Conservation (phyloP, 1,140 invertebrate genomes). For the Scaptomyza hsui region DNA sequence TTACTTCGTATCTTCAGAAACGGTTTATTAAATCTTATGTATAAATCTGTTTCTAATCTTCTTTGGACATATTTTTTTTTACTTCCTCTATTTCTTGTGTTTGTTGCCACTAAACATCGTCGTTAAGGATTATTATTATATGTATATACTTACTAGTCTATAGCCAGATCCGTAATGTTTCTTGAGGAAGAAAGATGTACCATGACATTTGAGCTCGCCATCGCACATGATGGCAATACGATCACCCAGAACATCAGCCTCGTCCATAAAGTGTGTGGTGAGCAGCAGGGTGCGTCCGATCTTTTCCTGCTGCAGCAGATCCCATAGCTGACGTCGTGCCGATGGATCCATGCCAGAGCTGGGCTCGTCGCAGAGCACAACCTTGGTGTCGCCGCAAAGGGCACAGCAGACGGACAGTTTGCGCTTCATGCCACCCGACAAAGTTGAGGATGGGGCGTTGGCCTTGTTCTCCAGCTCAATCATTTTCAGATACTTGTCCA, state of each 20-base stretch:
- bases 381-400: constrained; percentile 88
- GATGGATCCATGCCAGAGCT: constrained; percentile 98
- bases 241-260: constrained; percentile 97
- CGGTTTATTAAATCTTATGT: too few species aligned
- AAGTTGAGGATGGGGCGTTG: constrained; percentile 85
- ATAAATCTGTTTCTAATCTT: too few species aligned
- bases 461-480: constrained; percentile 87
- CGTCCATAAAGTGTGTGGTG: constrained; percentile 99
- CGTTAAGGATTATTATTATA: too few species aligned
- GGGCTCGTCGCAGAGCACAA: constrained; percentile 96
- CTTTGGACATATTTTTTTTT: too few species aligned
- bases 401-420: constrained; percentile 91
- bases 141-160: constrained; percentile 62
- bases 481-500: constrained; percentile 87
- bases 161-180: constrained; percentile 89
- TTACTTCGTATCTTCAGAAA: too few species aligned
- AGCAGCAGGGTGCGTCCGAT: constrained; percentile 90
- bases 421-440: constrained; percentile 94
- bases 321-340: constrained; percentile 95
- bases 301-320: constrained; percentile 88
- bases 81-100: too few species aligned
- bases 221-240: constrained; percentile 95
- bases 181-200: constrained; percentile 94
- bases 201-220: constrained; percentile 92
- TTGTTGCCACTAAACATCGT: not conserved